Base-by-base conservation (phyloP, 2,797 vertebrate species). In the Dipus sagitta region DNA sequence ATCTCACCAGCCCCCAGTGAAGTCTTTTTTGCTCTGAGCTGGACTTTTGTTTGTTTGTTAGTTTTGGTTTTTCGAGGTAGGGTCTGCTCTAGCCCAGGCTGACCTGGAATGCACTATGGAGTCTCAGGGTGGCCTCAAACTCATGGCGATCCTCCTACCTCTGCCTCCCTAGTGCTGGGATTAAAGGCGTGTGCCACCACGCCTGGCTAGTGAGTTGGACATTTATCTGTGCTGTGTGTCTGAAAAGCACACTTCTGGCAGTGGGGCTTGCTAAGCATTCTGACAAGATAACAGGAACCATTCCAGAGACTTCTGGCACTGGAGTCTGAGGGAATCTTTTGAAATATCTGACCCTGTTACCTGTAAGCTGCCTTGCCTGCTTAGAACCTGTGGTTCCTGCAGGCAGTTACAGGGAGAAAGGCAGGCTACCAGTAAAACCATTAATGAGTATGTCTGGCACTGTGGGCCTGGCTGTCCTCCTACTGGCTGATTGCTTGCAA, bases 381-480 rank as follows among this genome's bases (percentile, higher is more conserved):
- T 71, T 7, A 21, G 52, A 76, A 70, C 14, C 80, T 87, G 15
- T 34, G 71, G 65, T 8, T 62, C 52, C 21, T 0, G 15, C 21
- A 2, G 2, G 81, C 67, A 58, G 47, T 20, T 47, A 0, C 14
- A 1, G 83, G 34, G 28, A 17, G 21, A 67, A 77, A 13, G 72
- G 67, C 68, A 88, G 58, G 30, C 1, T 3, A 67, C 4, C 9
- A 60, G 86, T 18, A 78, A 85, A 78, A 76, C 28, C 65, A 90
- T 92, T 88, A 86, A 62, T 3, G 2, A 68, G 75, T 67, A 60
- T 75, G 32, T 71, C 83, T 79, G 67, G 82, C 54, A 84, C 76
- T 47, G 28, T 81, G 83, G 28, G 90, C 87, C 60, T 38, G 9
- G n/a, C 21, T 62, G 20, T 58, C 54, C 58, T 30, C 52, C 47